Base-by-base conservation (phyloP, 2,797 vertebrate species). In the Melanotaenia boesemani region DNA sequence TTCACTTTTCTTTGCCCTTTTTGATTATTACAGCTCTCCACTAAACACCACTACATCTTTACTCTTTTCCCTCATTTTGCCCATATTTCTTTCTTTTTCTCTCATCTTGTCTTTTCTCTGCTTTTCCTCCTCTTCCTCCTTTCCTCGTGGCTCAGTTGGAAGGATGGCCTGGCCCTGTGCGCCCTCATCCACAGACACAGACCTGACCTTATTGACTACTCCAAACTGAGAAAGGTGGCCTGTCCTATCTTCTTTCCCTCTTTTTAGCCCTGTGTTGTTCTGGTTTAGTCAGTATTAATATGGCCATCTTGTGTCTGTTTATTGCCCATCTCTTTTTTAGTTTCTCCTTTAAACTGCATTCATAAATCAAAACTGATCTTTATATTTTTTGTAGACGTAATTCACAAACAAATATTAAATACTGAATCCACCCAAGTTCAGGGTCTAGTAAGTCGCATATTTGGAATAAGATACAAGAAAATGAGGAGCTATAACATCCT, bases 161-260 rank as follows among this genome's bases (percentile, higher is more conserved):
- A 98, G 91, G 97, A 97, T 7, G 97, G 97, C 82, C 93, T 98
- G 86, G 97, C 97, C 71, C 95, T 97, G 88, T 97, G 96, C 6
- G 97, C 97, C 86, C 96, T 98, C 92, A 98, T 98, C 93, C 97
- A 98, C 92, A 96, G 96, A 87, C 97, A 97, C 91, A 96, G 96
- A 90, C 94, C 95, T 6, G 95, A 95, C 91, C 95, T 95, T 82
- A 95, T 95, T 63, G 95, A 97, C 89, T 97, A 97, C 73, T 95
- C 96, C 92, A 97, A 97, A 92, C 95, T 98, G 87, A 95, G 96
- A 93, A 97, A 97, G 95, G 96, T 97, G 84, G 70, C 55, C 44
- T 10, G 9, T 80, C 55, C 59, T 70, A 15, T 34, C 36, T 72
- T 58, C 11, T 44, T 59, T 5, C 6, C 24, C 39, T 41, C 54